Base-by-base conservation (phyloP, 2,797 vertebrate species). In the Buphagus erythrorhynchus region DNA sequence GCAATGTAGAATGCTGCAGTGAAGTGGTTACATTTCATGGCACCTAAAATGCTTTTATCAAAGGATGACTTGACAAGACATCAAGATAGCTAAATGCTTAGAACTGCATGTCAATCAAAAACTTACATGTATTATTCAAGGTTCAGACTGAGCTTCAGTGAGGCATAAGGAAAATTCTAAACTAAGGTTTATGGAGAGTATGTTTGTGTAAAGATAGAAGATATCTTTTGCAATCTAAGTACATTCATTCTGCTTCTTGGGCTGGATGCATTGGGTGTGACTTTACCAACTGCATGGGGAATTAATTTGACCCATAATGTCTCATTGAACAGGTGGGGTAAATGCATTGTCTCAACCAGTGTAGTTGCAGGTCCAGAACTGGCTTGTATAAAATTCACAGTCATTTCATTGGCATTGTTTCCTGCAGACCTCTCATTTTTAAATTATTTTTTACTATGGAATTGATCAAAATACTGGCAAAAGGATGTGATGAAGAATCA, bases 1-100 rank as follows among this genome's bases (percentile, higher is more conserved):
- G 88, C 94, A 95, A 89, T 67, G 77, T 85, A 96, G 65, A 95
- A 85, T 31, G 80, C 83, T 54, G 90, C 92, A 82, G 77, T 76
- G 86, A 94, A 93, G 80, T 86, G 88, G 95, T 94, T 96, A 92
- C 82, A 68, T 94, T 94, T 74, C 74, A 63, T 93, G 88, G 74
- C 92, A 88, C 36, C 81, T 92, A 79, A 95, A 94, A 97, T 55
- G 90, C 77, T 95, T 95, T 95, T 96, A 97, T 96, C 94, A 94
- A 93, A 94, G 93, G 86, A 88, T 85, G 80, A 87, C 86, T 97
- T 95, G 93, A 96, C 88, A 88, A 94, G 92, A 87, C 73, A 95
- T 93, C 79, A 88, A 66, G 91, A 95, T 88, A 96, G 85, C 76
- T 95, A 96, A 97, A 96, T 90, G 79, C 87, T 91, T 91, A 91